Evolutionary conservation across 1,140 invertebrate genomes (phyloP).

Genomic region (Tribolium castaneum): DNA sequence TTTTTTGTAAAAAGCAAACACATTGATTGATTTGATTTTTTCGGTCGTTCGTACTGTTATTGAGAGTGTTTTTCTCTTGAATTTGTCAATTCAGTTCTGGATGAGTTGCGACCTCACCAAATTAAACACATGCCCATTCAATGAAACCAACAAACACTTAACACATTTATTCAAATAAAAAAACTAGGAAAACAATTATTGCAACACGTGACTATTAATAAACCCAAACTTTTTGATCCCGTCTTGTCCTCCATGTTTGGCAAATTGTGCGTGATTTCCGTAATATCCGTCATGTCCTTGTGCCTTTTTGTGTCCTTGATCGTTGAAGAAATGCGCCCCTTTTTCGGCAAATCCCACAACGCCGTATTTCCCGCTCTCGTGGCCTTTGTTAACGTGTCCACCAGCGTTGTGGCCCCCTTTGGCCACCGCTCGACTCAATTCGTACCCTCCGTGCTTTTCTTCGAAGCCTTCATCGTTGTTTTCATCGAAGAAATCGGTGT

Average conservation of each 20-base stretch:
- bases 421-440: slow-evolving; percentile 60
- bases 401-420: slow-evolving; percentile 65
- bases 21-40: too few relatives aligned
- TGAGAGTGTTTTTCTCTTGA: too few relatives aligned
- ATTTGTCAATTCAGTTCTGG: background rate
- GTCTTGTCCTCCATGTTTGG: slow-evolving; percentile 71
- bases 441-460: slow-evolving; percentile 68
- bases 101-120: background rate
- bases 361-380: slow-evolving; percentile 68
- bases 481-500: slow-evolving; percentile 73
- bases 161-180: slow-evolving; percentile 7
- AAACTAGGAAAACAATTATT: background rate
- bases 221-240: slow-evolving; percentile 69
- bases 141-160: background rate
- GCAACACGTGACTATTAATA: slow-evolving; percentile 1
- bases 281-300: slow-evolving; percentile 72
- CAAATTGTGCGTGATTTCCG: slow-evolving; percentile 70
- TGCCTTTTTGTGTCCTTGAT: slow-evolving; percentile 72
- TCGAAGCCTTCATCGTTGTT: slow-evolving; percentile 70
- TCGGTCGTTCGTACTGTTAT: too few relatives aligned
- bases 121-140: background rate
- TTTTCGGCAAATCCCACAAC: slow-evolving; percentile 70
- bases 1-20: too few relatives aligned
- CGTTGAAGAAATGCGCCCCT: slow-evolving; percentile 67
- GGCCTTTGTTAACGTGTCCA: slow-evolving; percentile 67